phyloP scores from a whole-genome alignment of 2,113 vertebrate genomes.

The Oncorhynchus nerka region DNA sequence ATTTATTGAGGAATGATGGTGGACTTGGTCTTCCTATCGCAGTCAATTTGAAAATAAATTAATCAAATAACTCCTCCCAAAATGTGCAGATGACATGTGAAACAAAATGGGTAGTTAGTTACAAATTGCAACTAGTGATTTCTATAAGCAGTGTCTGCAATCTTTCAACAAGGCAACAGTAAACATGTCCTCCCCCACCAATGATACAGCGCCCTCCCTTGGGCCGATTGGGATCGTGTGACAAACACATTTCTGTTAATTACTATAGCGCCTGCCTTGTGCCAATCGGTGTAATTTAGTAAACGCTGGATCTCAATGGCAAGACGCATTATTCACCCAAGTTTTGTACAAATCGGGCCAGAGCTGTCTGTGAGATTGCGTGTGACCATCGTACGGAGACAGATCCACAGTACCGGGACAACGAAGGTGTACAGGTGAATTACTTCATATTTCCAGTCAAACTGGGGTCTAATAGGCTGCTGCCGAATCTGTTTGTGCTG shows the following conservation, averaged over 20 bases:
- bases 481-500: background rate
- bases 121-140: background rate
- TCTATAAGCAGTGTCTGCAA: slow-evolving; percentile 17
- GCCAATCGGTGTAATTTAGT: too few species aligned
- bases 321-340: too few species aligned
- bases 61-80: slow-evolving; percentile 16
- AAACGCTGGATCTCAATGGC: too few species aligned
- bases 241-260: too few species aligned
- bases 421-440: background rate
- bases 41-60: slow-evolving; percentile 15
- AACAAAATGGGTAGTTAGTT: slow-evolving; percentile 11
- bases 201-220: too few species aligned
- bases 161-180: background rate
- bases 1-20: slow-evolving; percentile 25
- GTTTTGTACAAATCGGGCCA: too few species aligned
- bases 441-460: background rate
- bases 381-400: too few species aligned
- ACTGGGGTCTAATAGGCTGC: background rate
- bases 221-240: too few species aligned
- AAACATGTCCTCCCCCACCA: too few species aligned
- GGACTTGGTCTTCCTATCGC: slow-evolving; percentile 40
- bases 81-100: slow-evolving; percentile 9
- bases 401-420: too few species aligned
- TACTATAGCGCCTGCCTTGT: too few species aligned
- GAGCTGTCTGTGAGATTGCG: too few species aligned